These are phyloP conservation scores for Cathartes aura DNA, from an alignment of 2,113 vertebrate genomes.

Conservation along the genomic window DNA sequence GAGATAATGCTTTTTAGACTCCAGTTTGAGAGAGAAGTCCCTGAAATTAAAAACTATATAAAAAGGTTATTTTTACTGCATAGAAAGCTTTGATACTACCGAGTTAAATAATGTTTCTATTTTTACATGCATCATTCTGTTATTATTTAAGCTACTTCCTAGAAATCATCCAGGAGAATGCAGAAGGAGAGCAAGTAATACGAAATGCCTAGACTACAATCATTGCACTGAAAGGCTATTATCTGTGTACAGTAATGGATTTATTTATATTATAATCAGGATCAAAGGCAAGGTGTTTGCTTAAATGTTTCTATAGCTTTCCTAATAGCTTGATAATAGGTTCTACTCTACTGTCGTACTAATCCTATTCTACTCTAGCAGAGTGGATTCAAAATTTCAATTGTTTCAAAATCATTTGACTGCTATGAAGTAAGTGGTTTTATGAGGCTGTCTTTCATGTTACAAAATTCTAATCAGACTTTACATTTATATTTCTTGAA, in stretches of 20 bases:
- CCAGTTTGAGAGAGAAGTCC: neutral
- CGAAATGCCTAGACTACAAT: neutral
- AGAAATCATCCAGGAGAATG: neutral
- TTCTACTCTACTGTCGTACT: neutral
- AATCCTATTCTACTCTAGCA: neutral
- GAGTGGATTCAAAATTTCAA: neutral
- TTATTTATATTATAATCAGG: neutral
- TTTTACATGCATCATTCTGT: neutral
- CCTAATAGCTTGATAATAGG: neutral
- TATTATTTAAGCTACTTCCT: neutral
- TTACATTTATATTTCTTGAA: neutral
- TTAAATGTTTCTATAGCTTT: neutral
- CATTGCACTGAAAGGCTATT: neutral
- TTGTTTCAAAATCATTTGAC: neutral
- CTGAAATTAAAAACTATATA: neutral
- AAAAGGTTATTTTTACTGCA: neutral
- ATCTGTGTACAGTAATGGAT: neutral
- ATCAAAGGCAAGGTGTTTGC: neutral
- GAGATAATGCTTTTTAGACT: neutral
- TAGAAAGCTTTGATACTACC: neutral
- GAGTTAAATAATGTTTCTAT: neutral
- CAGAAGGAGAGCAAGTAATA: neutral
- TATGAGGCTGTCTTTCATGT: neutral
- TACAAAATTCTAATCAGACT: neutral
- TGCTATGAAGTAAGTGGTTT: neutral